Conservation (phyloP, 2,797 vertebrate genomes). For the Lerista edwardsae region DNA sequence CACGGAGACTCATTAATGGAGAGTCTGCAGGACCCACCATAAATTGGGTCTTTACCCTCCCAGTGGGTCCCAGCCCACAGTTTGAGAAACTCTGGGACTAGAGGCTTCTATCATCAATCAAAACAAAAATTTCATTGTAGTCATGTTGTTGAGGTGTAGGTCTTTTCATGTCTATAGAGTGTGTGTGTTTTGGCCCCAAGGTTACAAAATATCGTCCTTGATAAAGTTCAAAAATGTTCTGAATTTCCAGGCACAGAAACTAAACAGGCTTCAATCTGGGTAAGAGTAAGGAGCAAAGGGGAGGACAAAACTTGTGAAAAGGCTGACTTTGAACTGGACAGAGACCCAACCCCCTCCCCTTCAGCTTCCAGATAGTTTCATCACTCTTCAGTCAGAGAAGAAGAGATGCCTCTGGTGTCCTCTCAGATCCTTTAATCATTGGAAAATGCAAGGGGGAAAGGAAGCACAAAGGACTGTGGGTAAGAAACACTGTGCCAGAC, state of each 20-base stretch:
- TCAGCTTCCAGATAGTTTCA: not conserved
- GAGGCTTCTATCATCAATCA: not conserved
- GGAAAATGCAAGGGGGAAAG: conserved; percentile 3
- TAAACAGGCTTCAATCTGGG: not conserved
- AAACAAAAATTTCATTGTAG: not conserved
- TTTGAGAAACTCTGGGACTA: no score
- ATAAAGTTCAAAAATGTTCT: not conserved
- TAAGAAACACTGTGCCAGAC: conserved; percentile 12
- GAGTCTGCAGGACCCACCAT: no score
- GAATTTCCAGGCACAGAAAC: not conserved
- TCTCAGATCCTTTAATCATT: not conserved
- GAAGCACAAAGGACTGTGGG: not conserved
- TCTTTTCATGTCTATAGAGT: no score
- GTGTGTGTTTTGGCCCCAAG: no score
- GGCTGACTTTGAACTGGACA: not conserved
- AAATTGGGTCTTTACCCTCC: no score
- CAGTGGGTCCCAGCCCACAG: no score
- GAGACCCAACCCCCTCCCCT: not conserved
- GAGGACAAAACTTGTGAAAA: not conserved
- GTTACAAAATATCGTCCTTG: not conserved
- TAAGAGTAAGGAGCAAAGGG: not conserved
- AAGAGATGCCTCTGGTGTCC: not conserved
- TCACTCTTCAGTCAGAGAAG: not conserved
- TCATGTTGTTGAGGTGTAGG: not conserved
- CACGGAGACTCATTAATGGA: no score